These are phyloP conservation scores for Pyralis farinalis DNA, from an alignment of 2,888 invertebrate species.

Conservation along the genomic window DNA sequence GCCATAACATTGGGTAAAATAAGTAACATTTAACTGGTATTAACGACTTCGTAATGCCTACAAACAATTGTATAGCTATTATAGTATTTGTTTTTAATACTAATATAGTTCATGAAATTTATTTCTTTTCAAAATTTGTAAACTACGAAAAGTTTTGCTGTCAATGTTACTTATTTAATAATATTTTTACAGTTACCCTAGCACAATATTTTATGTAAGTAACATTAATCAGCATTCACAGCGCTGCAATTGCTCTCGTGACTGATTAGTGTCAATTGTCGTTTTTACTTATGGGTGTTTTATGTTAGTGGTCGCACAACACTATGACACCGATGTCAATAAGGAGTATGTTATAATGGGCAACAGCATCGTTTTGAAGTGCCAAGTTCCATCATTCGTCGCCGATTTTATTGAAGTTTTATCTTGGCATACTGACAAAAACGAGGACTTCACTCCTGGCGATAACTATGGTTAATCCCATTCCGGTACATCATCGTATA, in stretches of 20 bases:
- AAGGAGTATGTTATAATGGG: constrained; percentile 92
- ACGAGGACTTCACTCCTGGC: constrained; percentile 85
- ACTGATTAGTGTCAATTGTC: constrained; percentile 8
- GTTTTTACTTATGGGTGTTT: constrained; percentile 24
- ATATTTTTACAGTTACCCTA: too few relatives aligned
- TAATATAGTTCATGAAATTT: too few relatives aligned
- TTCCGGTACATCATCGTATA: constrained; percentile 15
- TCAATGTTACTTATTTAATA: too few relatives aligned
- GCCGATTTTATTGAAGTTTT: constrained; percentile 92
- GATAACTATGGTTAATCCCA: constrained; percentile 80
- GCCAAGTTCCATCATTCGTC: constrained; percentile 92
- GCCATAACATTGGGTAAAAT: too few relatives aligned
- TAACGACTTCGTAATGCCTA: too few relatives aligned
- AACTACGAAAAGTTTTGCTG: too few relatives aligned
- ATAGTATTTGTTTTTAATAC: too few relatives aligned
- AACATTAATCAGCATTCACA: not conserved
- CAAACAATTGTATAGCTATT: too few relatives aligned
- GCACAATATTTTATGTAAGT: too few relatives aligned
- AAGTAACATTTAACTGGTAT: too few relatives aligned
- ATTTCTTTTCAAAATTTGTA: too few relatives aligned
- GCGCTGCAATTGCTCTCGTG: not conserved
- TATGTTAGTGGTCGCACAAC: constrained; percentile 87
- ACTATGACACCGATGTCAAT: constrained; percentile 91
- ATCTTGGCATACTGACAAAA: constrained; percentile 89
- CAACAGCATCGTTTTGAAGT: constrained; percentile 90